phyloP scores from a whole-genome alignment of 2,888 invertebrate species.

The Chaetogeoica ovagalla region DNA sequence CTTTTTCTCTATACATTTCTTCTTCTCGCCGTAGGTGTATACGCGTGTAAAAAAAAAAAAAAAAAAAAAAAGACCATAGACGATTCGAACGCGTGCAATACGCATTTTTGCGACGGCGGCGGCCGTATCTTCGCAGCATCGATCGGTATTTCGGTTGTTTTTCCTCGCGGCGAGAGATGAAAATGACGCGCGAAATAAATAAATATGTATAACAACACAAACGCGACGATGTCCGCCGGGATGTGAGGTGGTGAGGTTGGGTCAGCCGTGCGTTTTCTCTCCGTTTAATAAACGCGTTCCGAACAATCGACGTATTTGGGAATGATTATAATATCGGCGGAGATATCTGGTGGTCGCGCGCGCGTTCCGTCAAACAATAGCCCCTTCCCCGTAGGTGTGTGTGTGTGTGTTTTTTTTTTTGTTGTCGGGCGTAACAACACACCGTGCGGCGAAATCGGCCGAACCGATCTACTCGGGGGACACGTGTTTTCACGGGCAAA shows the following conservation, averaged over 20 bases:
- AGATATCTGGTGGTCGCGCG: constrained; percentile 4
- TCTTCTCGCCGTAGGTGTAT: too few relatives aligned
- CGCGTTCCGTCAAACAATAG: background rate
- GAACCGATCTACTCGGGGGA: constrained; percentile 25
- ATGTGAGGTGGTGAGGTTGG: too few relatives aligned
- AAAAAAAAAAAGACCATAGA: too few relatives aligned
- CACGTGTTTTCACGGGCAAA: constrained; percentile 51
- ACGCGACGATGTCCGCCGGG: too few relatives aligned
- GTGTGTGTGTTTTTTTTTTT: too few relatives aligned
- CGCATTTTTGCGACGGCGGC: background rate
- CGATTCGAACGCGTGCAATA: background rate
- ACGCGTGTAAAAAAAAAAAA: too few relatives aligned
- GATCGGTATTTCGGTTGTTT: background rate
- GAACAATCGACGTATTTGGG: constrained; percentile 49
- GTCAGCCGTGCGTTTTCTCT: too few relatives aligned
- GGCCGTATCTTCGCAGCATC: constrained; percentile 3
- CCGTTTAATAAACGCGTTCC: too few relatives aligned
- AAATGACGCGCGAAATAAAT: constrained; percentile 8
- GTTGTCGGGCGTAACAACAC: constrained; percentile 10
- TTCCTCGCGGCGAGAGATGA: background rate
- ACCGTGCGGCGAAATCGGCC: constrained; percentile 9
- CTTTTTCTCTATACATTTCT: background rate
- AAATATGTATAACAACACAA: background rate
- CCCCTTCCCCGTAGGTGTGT: too few relatives aligned
- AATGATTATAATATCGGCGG: constrained; percentile 33